Conservation (phyloP, 2,888 invertebrate species). For the Glomeris marginata region DNA sequence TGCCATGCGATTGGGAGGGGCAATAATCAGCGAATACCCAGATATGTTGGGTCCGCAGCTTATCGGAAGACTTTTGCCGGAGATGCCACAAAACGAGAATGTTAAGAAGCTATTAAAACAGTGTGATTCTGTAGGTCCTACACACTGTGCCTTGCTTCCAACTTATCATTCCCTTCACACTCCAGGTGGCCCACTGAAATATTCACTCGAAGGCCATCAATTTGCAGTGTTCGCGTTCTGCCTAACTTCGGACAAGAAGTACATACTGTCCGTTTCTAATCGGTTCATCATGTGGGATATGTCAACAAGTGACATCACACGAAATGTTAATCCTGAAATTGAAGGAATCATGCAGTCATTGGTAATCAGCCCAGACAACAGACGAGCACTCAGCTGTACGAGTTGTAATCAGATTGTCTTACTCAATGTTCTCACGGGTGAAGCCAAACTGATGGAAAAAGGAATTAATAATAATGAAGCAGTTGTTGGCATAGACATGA, state of each 20-base stretch:
- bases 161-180: slow-evolving; percentile 93
- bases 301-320: slow-evolving; percentile 83
- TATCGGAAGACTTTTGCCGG: slow-evolving; percentile 79
- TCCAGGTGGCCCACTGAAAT: slow-evolving; percentile 97
- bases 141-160: slow-evolving; percentile 78
- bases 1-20: slow-evolving; percentile 82
- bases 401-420: slow-evolving; percentile 90
- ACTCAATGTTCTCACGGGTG: slow-evolving; percentile 84
- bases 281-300: slow-evolving; percentile 95
- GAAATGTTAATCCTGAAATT: slow-evolving; percentile 73
- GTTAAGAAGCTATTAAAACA: slow-evolving; percentile 77
- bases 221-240: slow-evolving; percentile 92
- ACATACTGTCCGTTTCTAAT: slow-evolving; percentile 91
- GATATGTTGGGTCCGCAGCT: slow-evolving; percentile 93
- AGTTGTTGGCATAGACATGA: slow-evolving; percentile 47
- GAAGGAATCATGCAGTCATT: slow-evolving; percentile 94
- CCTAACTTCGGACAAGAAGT: slow-evolving; percentile 73
- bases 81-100: slow-evolving; percentile 63
- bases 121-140: slow-evolving; percentile 76
- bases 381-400: slow-evolving; percentile 88
- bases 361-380: slow-evolving; percentile 83
- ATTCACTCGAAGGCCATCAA: slow-evolving; percentile 93
- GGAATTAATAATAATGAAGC: slow-evolving; percentile 41
- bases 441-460: slow-evolving; percentile 72
- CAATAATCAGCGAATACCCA: slow-evolving; percentile 77